Conservation (phyloP, 2,888 invertebrate species). For the Noctua pronuba region DNA sequence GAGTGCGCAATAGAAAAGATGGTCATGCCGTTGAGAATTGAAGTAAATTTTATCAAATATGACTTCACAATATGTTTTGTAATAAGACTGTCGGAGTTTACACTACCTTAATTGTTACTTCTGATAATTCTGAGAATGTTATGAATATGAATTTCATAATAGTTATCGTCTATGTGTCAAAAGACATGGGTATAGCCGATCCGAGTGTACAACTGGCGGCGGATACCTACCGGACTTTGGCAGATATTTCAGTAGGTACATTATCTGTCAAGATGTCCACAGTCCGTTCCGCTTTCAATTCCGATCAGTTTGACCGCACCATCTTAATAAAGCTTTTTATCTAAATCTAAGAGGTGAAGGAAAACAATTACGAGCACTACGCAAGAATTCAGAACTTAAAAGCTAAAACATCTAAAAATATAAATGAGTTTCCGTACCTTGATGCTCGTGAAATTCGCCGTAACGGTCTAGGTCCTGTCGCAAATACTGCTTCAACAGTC, state of each 20-base stretch:
- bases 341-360: too few relatives aligned
- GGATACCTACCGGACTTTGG: background rate
- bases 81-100: background rate
- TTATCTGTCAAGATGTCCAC: background rate
- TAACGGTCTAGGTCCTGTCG: slow-evolving; percentile 89
- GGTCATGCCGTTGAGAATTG: background rate
- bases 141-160: background rate
- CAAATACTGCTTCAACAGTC: slow-evolving; percentile 91
- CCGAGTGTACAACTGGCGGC: background rate
- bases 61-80: slow-evolving; percentile 5
- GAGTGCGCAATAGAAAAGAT: background rate
- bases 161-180: background rate
- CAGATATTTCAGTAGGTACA: background rate
- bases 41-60: slow-evolving; percentile 22
- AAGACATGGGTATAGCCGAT: background rate
- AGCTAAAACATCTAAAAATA: background rate
- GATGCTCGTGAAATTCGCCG: slow-evolving; percentile 90
- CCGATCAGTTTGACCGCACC: background rate
- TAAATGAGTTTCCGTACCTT: slow-evolving; percentile 88
- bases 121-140: background rate
- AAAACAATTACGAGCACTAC: background rate
- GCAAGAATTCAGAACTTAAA: background rate
- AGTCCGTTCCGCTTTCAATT: background rate
- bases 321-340: too few relatives aligned
- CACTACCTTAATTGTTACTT: background rate